Evolutionary conservation across 2,888 invertebrate species (phyloP), one percentile per base, ranked within the genome.

Genomic region (Drosophila neonasuta): DNA sequence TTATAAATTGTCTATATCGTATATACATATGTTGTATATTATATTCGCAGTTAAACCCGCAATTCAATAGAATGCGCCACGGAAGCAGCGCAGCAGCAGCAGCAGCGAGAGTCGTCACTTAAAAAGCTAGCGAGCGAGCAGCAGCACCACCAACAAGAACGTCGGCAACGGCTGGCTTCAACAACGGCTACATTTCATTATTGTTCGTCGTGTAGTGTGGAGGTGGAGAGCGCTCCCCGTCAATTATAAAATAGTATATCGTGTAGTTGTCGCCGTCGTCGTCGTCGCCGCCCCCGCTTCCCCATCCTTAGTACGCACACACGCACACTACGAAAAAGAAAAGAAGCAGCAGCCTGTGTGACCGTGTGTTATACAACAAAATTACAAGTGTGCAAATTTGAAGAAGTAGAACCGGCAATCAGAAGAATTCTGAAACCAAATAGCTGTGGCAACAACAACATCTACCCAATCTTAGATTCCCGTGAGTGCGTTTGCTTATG

Each of bases 281-380:
- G 36, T 64, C 67, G 20, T 49, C 20, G 45, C 68, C 24, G 30
- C 34, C 67, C 49, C 46, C 36, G 36, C 36, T 24, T 24, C 56
- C 55, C 54, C 62, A 48, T 60, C 60, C 55, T 54, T 54, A 32
- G 9, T 49, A 51, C 59, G 49, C 52, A 60, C 55, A 55, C 61
- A 41, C 55, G 10, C 32, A 10, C 32, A 36, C 34, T 34, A n/a
- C n/a, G n/a, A n/a, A 36, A 36, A 36, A n/a, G n/a, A n/a, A 32
- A 32, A 55, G 42, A 51, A 30, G 32, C 10, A 32, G 36, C 36
- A 39, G 51, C 44, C 52, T 49, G 46, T 54, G 52, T 54, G 52
- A 44, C 57, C 66, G 71, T 86, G 86, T 82, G 86, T 82, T 82
- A 82, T 86, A 82, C 81, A 82, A 82, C 86, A 69, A 86, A 80